phyloP scores from a whole-genome alignment of 2,888 invertebrate species.

The Carcina quercana region DNA sequence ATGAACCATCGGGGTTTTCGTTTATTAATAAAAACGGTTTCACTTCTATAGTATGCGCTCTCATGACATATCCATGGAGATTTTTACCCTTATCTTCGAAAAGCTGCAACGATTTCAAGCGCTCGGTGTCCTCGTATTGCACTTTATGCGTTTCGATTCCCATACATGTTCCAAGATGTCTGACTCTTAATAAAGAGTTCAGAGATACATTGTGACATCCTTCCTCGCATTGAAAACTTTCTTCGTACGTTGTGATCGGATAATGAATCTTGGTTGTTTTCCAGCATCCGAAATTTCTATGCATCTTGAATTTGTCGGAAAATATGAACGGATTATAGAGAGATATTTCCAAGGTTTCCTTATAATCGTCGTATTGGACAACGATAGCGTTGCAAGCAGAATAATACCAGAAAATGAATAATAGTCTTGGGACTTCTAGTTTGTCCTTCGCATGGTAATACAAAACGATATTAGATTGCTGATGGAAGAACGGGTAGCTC shows the following conservation, averaged over 20 bases:
- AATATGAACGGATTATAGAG: constrained; percentile 40
- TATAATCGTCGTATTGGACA: constrained; percentile 32
- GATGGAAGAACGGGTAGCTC: constrained; percentile 43
- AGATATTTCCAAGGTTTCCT: constrained; percentile 26
- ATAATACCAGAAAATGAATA: constrained; percentile 48
- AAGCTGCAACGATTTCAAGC: constrained; percentile 21
- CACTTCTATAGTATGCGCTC: constrained; percentile 32
- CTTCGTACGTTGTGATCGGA: constrained; percentile 30
- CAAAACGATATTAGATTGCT: constrained; percentile 40
- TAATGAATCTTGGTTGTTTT: constrained; percentile 36
- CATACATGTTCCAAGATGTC: constrained; percentile 48
- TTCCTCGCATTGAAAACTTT: constrained; percentile 38
- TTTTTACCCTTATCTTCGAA: constrained; percentile 46
- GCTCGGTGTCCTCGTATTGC: constrained; percentile 20
- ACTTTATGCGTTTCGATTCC: constrained; percentile 32
- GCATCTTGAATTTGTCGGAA: constrained; percentile 28
- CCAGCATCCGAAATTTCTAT: constrained; percentile 42
- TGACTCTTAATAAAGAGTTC: constrained; percentile 31
- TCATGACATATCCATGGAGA: constrained; percentile 40
- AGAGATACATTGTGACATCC: constrained; percentile 41
- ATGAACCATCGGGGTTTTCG: constrained; percentile 31
- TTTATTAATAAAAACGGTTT: constrained; percentile 38
- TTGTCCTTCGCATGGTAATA: constrained; percentile 29
- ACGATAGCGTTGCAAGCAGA: constrained; percentile 39
- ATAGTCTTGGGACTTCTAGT: constrained; percentile 34